Evolutionary conservation across 2,797 vertebrate genomes (phyloP), one percentile per base, ranked within the genome.

Genomic region (Kryptolebias ocellatus): DNA sequence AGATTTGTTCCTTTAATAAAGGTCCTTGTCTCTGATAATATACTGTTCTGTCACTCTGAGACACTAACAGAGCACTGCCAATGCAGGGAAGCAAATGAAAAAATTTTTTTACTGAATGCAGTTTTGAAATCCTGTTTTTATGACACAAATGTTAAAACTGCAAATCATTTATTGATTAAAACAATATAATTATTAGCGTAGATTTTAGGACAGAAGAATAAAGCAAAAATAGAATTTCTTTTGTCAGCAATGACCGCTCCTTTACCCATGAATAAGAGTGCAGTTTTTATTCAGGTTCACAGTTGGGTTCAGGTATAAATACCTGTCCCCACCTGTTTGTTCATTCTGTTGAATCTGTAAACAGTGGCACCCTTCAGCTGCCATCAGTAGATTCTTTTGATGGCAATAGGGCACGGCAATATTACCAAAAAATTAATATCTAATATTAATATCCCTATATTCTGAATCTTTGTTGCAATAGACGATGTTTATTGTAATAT

Each of bases 1-100:
- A 70, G 28, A 67, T 70, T 61, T 69, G 29, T 78, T 55, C 18
- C 16, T 56, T 28, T 54, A 5, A 60, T 67, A 29, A 65, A 49
- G 44, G 17, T 11, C 52, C 18, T 60, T 74, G 4, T 60, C 28
- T 9, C 12, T 31, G 69, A 44, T 52, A 29, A 60, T 63, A 8
- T 1, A 18, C 20, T 49, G 37, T 18, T 72, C n/a, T 44, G 17
- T 45, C 12, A 45, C 8, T 27, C 28, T 57, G 18, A 14, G 53
- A 52, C 55, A 29, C 50, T 18, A 45, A 63, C 20, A 31, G 20
- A 29, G 27, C 7, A 17, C 24, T 29, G 63, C 6, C 31, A 51
- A 18, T 50, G 55, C 14, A 42, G 15, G 49, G 16, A 4, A 29
- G 16, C 9, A 6, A 12, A 4, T 39, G 11, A 18, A 4, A 39